These are phyloP conservation scores for Ascaphus truei DNA, from an alignment of 2,113 vertebrate genomes.

Conservation along the genomic window DNA sequence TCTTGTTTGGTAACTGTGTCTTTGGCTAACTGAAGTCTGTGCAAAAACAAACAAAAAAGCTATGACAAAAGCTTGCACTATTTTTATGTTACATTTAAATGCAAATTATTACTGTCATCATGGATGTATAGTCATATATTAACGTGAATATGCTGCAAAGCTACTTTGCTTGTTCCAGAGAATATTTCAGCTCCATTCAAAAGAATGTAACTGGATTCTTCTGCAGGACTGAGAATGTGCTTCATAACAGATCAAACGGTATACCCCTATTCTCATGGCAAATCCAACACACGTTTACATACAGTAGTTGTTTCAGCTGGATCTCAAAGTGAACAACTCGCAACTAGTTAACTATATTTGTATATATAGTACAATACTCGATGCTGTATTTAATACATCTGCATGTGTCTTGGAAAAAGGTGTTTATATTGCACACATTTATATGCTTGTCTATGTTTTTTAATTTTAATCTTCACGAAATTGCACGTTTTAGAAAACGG, in stretches of 20 bases:
- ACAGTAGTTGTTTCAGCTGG: no score
- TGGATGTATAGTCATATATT: not conserved
- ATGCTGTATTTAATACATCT: no score
- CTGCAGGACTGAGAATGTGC: no score
- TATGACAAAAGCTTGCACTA: not conserved
- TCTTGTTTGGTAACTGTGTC: constrained; percentile 6
- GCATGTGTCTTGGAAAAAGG: not conserved
- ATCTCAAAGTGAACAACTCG: no score
- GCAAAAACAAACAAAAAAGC: constrained; percentile 3
- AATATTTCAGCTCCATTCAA: no score
- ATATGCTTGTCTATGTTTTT: not conserved
- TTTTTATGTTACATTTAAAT: not conserved
- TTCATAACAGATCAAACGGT: no score
- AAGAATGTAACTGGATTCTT: not conserved
- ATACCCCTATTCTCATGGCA: no score
- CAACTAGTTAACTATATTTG: no score
- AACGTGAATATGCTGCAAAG: not conserved
- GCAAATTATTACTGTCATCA: not conserved
- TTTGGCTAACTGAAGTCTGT: not conserved
- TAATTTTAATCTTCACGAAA: not conserved
- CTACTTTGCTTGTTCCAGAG: not conserved
- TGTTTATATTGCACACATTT: not conserved
- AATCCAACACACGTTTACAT: no score
- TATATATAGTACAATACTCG: no score
- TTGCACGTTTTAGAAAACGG: not conserved